Base-by-base conservation (phyloP, 1,140 invertebrate genomes). In the Chironomus tepperi region DNA sequence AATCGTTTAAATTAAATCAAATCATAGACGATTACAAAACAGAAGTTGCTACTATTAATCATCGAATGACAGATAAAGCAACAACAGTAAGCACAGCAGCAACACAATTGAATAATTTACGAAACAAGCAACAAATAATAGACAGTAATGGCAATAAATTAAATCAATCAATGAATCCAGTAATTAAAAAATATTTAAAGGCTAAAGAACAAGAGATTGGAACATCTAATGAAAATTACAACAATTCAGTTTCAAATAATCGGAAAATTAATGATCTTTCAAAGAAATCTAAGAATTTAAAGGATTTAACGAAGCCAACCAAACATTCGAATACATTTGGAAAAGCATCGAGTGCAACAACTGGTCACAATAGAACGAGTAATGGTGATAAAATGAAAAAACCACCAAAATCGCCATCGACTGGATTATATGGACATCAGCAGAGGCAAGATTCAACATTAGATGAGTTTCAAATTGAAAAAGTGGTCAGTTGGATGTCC, bases 401-500 rank as follows among this genome's bases (percentile, higher is more conserved):
- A 16, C 19, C 65, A 70, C 65, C 65, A 18, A n/a, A 21, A 75
- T 1, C 21, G 12, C 16, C 21, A 57, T 43, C 42, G 77, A 76
- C 0, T 80, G 80, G 7, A 73, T 80, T 6, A 80, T 81, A 76
- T 80, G 80, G 34, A 77, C 80, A 18, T 78, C 77, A 64, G 79
- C 78, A 73, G 77, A 76, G 81, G 3, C 80, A 81, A 73, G 79
- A 82, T 74, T 77, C 79, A 7, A 82, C 79, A 67, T 16, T 65
- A 2, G 78, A 78, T n/a, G 80, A 82, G 74, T 82, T 82, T 72
- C 81, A 82, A 77, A 73, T 82, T 16, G 81, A 82, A 72, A 82
- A 82, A 75, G 80, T 82, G 34, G 81, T 82, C 73, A 81, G 79
- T 64, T 82, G 81, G 81, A 82, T 82, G 81, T 77, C 78, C 0